Evolutionary conservation across 2,888 invertebrate genomes (phyloP), one percentile per base, ranked within the genome.

Genomic region (Drosophila histrio): DNA sequence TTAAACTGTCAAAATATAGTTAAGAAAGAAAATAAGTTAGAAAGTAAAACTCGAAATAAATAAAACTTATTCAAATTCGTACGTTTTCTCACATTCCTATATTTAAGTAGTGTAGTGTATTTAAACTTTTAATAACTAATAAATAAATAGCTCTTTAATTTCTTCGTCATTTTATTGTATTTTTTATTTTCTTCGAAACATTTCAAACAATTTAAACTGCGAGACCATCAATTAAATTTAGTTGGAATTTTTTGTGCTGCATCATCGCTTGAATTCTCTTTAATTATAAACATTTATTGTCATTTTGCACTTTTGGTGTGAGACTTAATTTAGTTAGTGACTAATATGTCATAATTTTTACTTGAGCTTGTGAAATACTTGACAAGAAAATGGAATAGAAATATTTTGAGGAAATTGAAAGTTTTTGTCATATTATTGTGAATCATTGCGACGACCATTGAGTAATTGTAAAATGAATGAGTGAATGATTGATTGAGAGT

Each of bases 131-230:
- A 13, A 8, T 41, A 24, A 9, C 8, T 38, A 11, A 0, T 0
- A 19, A 19, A 1, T 2, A 11, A 38, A 38, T 17, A 11, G 0
- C 5, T 5, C 3, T 38, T 11, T 2, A 38, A 38, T 19, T 38
- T 38, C 5, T 2, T 38, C 5, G 1, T 1, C 3, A 38, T 19
- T 11, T 17, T 17, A 17, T 19, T 19, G 5, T 5, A 8, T 34
- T 13, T 32, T 34, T 13, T 15, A 0, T 9, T 22, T 30, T 39
- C 53, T 28, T 34, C 32, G 11, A 34, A 44, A n/a, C 24, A 24
- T 15, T 13, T 19, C 13, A 21, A n/a, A 13, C 36, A 79, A 66
- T 75, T 72, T 43, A 72, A 79, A 63, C 34, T 56, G 22, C 19
- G 30, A 54, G 5, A 41, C 56, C 52, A 62, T 65, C 21, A 71